These are phyloP conservation scores for Babyrousa celebensis DNA, from an alignment of 2,797 vertebrate genomes.

Conservation along the genomic window DNA sequence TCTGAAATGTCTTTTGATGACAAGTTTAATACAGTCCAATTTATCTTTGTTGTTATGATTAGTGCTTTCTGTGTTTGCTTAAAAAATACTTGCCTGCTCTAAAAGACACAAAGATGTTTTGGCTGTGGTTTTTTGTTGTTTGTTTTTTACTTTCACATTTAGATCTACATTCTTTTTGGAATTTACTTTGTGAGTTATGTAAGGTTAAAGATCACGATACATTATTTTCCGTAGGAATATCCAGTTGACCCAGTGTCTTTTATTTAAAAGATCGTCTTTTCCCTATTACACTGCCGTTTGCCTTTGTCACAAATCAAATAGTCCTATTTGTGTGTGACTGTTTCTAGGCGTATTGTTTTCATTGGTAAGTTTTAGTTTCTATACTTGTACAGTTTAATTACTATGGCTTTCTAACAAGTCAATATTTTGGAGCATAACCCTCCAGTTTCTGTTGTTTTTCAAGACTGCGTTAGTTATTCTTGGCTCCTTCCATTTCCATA, in stretches of 20 bases:
- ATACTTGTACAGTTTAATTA: not conserved
- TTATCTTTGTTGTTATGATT: not conserved
- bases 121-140: not conserved
- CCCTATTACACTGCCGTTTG: not conserved
- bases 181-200: not conserved
- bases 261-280: constrained; percentile 12
- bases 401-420: not conserved
- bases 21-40: not conserved
- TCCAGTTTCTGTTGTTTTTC: not conserved
- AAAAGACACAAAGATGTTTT: not conserved
- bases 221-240: not conserved
- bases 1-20: not conserved
- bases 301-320: not conserved
- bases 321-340: not conserved
- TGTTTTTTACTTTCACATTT: not conserved
- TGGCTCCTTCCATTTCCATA: not conserved
- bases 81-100: not conserved
- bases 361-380: not conserved
- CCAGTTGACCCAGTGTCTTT: not conserved
- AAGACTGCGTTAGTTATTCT: not conserved
- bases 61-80: not conserved
- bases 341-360: not conserved
- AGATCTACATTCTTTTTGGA: not conserved
- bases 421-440: not conserved
- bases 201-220: not conserved